Percentiles rank a stretch among this genome's conserved stretches.
phyloP scores from a whole-genome alignment of 2,797 vertebrate genomes.

The Todus mexicanus region DNA sequence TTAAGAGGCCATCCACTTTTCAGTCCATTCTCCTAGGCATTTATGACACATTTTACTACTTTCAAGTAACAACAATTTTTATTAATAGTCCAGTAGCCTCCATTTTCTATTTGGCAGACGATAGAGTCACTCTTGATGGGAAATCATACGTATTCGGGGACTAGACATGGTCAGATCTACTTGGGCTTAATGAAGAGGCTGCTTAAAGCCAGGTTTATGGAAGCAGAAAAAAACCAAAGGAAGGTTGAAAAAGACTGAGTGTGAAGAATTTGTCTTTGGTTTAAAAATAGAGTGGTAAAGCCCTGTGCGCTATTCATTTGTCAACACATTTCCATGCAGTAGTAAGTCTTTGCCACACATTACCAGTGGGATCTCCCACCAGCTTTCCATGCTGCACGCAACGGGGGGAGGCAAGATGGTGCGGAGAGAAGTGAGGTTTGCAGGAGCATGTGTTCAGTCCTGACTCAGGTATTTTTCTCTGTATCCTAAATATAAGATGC shows the following conservation, averaged over 20 bases:
- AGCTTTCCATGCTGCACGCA: background rate
- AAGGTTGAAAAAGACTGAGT: background rate
- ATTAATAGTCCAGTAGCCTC: background rate
- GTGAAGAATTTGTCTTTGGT: background rate
- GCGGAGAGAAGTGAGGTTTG: background rate
- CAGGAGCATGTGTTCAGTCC: background rate
- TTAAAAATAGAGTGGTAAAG: background rate
- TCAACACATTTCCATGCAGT: background rate
- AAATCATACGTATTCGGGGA: background rate
- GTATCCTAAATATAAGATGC: background rate
- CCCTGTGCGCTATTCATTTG: background rate
- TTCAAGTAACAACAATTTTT: background rate
- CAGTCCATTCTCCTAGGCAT: background rate
- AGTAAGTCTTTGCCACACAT: background rate
- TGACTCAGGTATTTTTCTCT: background rate
- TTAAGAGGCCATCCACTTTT: background rate
- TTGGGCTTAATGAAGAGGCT: background rate
- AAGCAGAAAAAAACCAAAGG: background rate
- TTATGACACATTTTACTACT: background rate
- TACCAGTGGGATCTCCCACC: background rate
- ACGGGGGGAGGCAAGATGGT: background rate
- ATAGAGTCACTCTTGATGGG: background rate
- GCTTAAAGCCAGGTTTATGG: background rate
- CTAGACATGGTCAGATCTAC: background rate
- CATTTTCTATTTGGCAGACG: background rate